phyloP scores from a whole-genome alignment of 2,797 vertebrate species.

The Fistularia tabacaria region DNA sequence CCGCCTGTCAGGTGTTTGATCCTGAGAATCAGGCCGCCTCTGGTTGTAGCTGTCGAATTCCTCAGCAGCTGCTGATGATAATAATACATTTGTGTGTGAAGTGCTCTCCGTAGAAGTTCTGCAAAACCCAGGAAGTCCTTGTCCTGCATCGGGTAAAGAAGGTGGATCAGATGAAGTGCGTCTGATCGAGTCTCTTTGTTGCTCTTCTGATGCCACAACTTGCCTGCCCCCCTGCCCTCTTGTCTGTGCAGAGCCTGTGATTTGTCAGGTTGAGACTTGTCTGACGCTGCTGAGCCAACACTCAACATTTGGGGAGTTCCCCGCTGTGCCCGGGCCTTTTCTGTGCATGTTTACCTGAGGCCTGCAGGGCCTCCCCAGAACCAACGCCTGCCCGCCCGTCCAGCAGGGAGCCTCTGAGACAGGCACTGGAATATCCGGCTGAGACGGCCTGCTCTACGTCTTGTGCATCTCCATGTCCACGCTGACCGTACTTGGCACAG shows the following conservation, averaged over 20 bases:
- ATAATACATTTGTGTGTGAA: too few relatives aligned
- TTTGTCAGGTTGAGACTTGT: constrained; percentile 69
- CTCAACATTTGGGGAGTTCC: constrained; percentile 63
- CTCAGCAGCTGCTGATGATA: too few relatives aligned
- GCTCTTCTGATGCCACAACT: constrained; percentile 43
- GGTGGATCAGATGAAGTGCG: background rate
- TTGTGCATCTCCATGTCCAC: constrained; percentile 5
- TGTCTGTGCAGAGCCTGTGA: constrained; percentile 41
- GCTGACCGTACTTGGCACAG: too few relatives aligned
- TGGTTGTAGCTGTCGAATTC: too few relatives aligned
- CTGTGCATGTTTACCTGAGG: constrained; percentile 29
- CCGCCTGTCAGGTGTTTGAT: too few relatives aligned
- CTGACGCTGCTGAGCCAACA: constrained; percentile 41
- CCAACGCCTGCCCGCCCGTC: constrained; percentile 37
- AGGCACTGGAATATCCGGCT: constrained; percentile 38
- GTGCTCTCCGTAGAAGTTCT: too few relatives aligned
- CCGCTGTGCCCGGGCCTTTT: constrained; percentile 24
- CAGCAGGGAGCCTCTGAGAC: constrained; percentile 12
- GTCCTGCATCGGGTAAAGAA: too few relatives aligned
- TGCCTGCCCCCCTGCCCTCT: constrained; percentile 34
- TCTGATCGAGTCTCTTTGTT: constrained; percentile 26
- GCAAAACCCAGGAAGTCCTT: too few relatives aligned
- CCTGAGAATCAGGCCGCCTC: too few relatives aligned
- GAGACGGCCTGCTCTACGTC: constrained; percentile 3
- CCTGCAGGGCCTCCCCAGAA: constrained; percentile 28